Evolutionary conservation across 2,797 vertebrate species (phyloP), one percentile per base, ranked within the genome.

Genomic region (Geotrypetes seraphini): DNA sequence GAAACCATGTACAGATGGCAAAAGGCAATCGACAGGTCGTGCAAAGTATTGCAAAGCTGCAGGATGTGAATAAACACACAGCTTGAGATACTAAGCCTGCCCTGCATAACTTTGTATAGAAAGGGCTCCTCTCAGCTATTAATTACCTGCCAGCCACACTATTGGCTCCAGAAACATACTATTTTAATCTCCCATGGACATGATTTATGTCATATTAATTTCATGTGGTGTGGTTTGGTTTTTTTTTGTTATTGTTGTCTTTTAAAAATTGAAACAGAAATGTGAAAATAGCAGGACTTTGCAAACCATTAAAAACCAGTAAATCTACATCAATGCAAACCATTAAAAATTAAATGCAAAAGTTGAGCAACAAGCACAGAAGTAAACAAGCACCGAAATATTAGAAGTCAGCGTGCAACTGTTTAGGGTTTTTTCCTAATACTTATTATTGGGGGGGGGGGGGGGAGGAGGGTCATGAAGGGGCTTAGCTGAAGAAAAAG

Each of bases 191-290:
- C 43, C 28, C 20, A 15, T 40, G 20, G 63, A 43, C 20, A n/a
- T n/a, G n/a, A n/a, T n/a, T n/a, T n/a, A n/a, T n/a, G n/a, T n/a
- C n/a, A n/a, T n/a, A n/a, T n/a, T n/a, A n/a, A n/a, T n/a, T n/a
- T n/a, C n/a, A n/a, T n/a, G n/a, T n/a, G n/a, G n/a, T n/a, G n/a
- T n/a, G n/a, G n/a, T n/a, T n/a, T n/a, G n/a, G n/a, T n/a, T n/a
- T n/a, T n/a, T n/a, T n/a, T n/a, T n/a, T n/a, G n/a, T n/a, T n/a
- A n/a, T n/a, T n/a, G n/a, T n/a, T n/a, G n/a, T 33, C 15, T 50
- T 39, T 14, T 52, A 16, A 10, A 29, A 33, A 37, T 25, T 31
- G n/a, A 49, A 9, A 36, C 44, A 52, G 57, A 44, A 33, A 39
- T 11, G 14, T 19, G 21, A 45, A 32, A 22, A 10, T 25, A 43